These are phyloP conservation scores for Porites divaricata DNA, from an alignment of 92 coral and sea anemone species.

Conservation along the genomic window DNA sequence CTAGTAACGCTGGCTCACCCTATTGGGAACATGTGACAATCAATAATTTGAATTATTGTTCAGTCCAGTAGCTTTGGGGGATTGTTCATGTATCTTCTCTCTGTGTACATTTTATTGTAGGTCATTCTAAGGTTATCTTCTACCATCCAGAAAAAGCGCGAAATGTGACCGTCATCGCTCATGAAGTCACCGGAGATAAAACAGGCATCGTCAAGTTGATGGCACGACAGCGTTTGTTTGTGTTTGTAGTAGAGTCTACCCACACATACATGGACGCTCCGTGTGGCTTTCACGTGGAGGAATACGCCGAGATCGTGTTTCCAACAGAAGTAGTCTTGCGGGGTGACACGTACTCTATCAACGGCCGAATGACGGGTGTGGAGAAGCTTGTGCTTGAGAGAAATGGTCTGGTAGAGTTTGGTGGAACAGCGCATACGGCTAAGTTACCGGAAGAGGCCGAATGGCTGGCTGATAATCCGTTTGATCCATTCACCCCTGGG, in stretches of 20 bases:
- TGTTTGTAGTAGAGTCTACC: conserved; percentile 89
- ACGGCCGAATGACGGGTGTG: conserved; percentile 96
- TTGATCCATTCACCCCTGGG: conserved; percentile 91
- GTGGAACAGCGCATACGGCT: conserved; percentile 96
- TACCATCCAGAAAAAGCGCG: conserved; percentile 90
- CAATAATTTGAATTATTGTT: no score
- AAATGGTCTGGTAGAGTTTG: conserved; percentile 76
- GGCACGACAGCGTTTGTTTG: conserved; percentile 87
- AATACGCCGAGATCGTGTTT: conserved; percentile 88
- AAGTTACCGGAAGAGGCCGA: conserved; percentile 77
- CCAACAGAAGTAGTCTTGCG: conserved; percentile 96
- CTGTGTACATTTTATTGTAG: neutral
- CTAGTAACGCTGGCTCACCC: no score
- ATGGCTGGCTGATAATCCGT: conserved; percentile 88
- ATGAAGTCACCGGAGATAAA: conserved; percentile 97
- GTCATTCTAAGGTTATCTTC: conserved; percentile 86
- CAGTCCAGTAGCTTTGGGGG: no score
- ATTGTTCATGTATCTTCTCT: no score
- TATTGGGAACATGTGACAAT: no score
- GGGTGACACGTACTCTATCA: conserved; percentile 87
- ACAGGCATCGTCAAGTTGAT: conserved; percentile 86
- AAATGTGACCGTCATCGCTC: conserved; percentile 94
- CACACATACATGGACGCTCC: conserved; percentile 99
- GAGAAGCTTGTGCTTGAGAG: conserved; percentile 88
- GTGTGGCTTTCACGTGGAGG: conserved; percentile 87